Evolutionary conservation across 1,140 invertebrate species (phyloP).

Genomic region (Bombus pyrosoma): DNA sequence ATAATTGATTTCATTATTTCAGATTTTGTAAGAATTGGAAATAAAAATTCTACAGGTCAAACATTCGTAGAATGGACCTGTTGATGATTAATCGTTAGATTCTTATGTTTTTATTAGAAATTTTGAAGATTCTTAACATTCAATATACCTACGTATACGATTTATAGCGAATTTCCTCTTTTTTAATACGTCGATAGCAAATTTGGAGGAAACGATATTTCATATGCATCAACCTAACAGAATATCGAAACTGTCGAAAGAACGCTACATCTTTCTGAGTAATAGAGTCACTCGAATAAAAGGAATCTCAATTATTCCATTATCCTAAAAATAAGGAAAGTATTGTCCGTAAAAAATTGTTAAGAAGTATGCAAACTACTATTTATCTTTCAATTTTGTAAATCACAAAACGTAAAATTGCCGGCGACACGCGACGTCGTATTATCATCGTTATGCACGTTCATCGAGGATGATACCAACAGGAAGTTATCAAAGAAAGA

Average conservation of each 20-base stretch:
- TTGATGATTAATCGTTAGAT: too few relatives aligned
- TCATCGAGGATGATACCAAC: constrained; percentile 16
- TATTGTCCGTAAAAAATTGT: neutral
- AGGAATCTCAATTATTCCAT: neutral
- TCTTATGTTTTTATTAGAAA: too few relatives aligned
- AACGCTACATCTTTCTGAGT: too few relatives aligned
- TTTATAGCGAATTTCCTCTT: too few relatives aligned
- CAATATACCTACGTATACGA: too few relatives aligned
- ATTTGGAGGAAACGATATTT: neutral
- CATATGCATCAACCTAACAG: neutral
- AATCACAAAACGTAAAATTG: neutral
- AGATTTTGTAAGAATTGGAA: too few relatives aligned
- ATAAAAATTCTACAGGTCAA: too few relatives aligned
- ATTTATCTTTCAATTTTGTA: neutral
- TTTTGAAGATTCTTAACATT: too few relatives aligned
- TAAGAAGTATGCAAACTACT: neutral
- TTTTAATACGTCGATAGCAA: too few relatives aligned
- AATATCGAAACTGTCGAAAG: neutral
- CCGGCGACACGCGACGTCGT: neutral
- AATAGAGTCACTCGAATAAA: neutral
- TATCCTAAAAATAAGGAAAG: too few relatives aligned
- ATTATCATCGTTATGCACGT: neutral
- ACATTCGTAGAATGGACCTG: too few relatives aligned
- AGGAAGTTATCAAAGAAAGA: constrained; percentile 39
- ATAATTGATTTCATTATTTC: too few relatives aligned